Evolutionary conservation across 2,888 invertebrate species (phyloP).

Genomic region (Amphiduros pacificus): DNA sequence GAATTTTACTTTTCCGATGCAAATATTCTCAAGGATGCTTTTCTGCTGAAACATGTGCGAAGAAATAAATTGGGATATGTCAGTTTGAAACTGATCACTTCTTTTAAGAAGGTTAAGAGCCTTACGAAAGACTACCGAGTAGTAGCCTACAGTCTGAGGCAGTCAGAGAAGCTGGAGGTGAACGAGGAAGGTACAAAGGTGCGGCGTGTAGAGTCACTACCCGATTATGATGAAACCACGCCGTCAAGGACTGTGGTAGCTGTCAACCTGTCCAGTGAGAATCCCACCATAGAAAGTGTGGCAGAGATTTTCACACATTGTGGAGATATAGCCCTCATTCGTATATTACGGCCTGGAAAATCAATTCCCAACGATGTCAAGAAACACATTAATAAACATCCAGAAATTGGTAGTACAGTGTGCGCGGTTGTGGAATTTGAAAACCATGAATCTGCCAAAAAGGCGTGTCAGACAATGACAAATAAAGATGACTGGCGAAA

Average conservation of each 20-base stretch:
- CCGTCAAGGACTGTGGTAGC: constrained; percentile 90
- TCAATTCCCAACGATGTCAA: constrained; percentile 88
- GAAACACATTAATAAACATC: constrained; percentile 87
- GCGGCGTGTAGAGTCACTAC: constrained; percentile 80
- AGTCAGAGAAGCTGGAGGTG: constrained; percentile 80
- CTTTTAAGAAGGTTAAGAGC: constrained; percentile 92
- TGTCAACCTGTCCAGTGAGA: constrained; percentile 80
- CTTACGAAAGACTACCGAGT: constrained; percentile 92
- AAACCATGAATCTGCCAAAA: constrained; percentile 81
- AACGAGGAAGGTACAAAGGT: constrained; percentile 90
- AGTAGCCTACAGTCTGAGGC: constrained; percentile 81
- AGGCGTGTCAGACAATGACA: constrained; percentile 68
- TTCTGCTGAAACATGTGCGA: constrained; percentile 89
- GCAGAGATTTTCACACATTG: constrained; percentile 85
- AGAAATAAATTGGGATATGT: constrained; percentile 95
- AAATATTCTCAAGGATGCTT: constrained; percentile 92
- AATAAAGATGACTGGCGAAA: constrained; percentile 54
- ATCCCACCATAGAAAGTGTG: constrained; percentile 85
- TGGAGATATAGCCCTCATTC: constrained; percentile 86
- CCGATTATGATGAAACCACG: constrained; percentile 88
- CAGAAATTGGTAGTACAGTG: constrained; percentile 78
- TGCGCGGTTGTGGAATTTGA: constrained; percentile 91
- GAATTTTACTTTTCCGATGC: constrained; percentile 96
- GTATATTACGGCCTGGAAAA: constrained; percentile 85
- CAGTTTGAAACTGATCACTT: constrained; percentile 89